Percentiles rank a stretch among this genome's conserved stretches.
Evolutionary conservation across 2,113 vertebrate genomes (phyloP).

Genomic region (Hydrochoerus hydrochaeris): DNA sequence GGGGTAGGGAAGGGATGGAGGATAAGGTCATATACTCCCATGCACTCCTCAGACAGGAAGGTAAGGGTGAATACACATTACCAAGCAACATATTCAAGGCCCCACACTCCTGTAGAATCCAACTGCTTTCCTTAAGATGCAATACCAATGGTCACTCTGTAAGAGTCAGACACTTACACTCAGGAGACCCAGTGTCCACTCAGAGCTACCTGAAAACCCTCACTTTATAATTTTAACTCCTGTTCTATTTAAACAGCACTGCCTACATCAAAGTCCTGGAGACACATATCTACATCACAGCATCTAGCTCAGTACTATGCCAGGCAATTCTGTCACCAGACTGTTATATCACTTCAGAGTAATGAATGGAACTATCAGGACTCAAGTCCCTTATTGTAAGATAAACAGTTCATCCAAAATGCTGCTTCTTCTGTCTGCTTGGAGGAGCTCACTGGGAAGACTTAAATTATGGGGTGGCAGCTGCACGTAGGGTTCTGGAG

Average conservation of each 20-base stretch:
- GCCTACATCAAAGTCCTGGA: background rate
- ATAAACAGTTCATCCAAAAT: background rate
- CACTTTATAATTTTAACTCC: background rate
- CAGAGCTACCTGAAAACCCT: background rate
- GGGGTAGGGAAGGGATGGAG: background rate
- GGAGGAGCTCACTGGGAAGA: background rate
- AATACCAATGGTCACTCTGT: rapidly evolving
- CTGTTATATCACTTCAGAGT: background rate
- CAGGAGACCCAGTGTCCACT: background rate
- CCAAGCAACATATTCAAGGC: rapidly evolving
- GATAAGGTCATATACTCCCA: background rate
- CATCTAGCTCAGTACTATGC: rapidly evolving
- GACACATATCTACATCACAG: rapidly evolving
- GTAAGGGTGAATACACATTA: background rate
- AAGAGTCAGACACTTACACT: background rate
- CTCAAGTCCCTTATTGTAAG: background rate
- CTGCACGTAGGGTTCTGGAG: background rate
- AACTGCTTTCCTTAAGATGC: background rate
- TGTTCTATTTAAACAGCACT: background rate
- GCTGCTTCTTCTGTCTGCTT: background rate
- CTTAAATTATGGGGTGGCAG: background rate
- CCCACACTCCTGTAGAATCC: background rate
- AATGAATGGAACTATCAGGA: background rate
- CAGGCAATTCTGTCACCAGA: background rate
- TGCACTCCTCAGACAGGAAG: background rate